These are phyloP conservation scores for Scaptomyza reducta DNA, from an alignment of 2,888 invertebrate genomes.

Conservation along the genomic window DNA sequence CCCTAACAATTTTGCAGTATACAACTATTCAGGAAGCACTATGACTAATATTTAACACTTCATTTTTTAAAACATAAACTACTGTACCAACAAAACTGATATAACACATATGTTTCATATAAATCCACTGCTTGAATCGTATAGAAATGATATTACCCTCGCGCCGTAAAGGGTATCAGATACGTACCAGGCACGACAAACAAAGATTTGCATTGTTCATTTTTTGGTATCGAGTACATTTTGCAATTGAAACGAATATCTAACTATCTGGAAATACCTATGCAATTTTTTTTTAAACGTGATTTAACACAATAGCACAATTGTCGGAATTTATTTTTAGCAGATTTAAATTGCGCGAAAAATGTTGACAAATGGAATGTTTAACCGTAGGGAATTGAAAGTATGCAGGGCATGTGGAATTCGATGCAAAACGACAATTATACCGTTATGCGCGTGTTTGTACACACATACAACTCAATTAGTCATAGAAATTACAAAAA, in stretches of 20 bases:
- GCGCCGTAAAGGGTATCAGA: slow-evolving; percentile 1
- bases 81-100: no score
- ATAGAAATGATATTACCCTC: slow-evolving; percentile 1
- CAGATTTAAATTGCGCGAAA: not conserved
- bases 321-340: not conserved
- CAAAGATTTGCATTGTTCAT: slow-evolving; percentile 53
- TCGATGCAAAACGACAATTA: slow-evolving; percentile 1
- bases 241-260: slow-evolving; percentile 29
- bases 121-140: not conserved
- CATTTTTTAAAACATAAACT: no score
- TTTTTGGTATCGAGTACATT: slow-evolving; percentile 43
- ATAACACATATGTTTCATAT: no score
- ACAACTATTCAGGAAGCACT: not conserved
- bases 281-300: slow-evolving; percentile 1
- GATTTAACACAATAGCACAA: slow-evolving; percentile 15
- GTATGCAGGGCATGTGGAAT: slow-evolving; percentile 2
- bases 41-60: no score
- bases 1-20: not conserved
- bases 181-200: slow-evolving; percentile 53
- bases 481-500: slow-evolving; percentile 31
- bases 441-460: slow-evolving; percentile 5
- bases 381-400: not conserved
- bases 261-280: slow-evolving; percentile 32
- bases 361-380: not conserved
- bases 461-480: slow-evolving; percentile 20